Evolutionary conservation across 2,113 vertebrate genomes (phyloP), one percentile per base, ranked within the genome.

Genomic region (Halichoeres trimaculatus): DNA sequence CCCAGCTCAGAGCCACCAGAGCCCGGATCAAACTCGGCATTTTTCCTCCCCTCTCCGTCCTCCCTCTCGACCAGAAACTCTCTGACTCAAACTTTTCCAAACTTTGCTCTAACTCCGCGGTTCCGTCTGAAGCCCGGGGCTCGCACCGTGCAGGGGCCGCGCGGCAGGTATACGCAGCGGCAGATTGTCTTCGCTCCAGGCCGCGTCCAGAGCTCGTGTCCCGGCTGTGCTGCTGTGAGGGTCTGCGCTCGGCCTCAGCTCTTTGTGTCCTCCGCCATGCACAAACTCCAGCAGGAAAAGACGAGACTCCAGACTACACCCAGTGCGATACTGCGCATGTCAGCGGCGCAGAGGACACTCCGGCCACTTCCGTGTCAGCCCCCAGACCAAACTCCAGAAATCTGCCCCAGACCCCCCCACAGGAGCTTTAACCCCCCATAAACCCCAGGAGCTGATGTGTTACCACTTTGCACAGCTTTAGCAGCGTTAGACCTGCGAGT

Each of bases 291-390:
- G 84, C 78, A 88, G 89, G 83, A 89, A 88, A 70, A 84, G 81
- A 86, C 60, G 38, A 22, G 53, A 12, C 41, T 78, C 70, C 81
- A 71, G 91, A 88, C 91, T 91, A 92, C 93, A 93, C 93, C 94
- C 93, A 87, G 80, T 14, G 20, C 60, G 70, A 83, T 59, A 91
- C 85, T 90, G 93, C 94, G 94, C 94, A 94, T 67, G 62, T 84
- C 77, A 35, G 53, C 20, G 34, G 76, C 79, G 62, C 77, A 84
- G 76, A 57, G 78, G 71, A 71, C 62, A 45, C 59, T 41, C 20
- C 60, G 65, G 66, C 62, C 68, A 88, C 91, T 89, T 92, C 92
- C 92, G 93, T 59, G 38, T 76, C 74, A 45, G 7, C 22, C 8
- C 3, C 8, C 1, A 10, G 22, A 57, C 34, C 11, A 19, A 64